phyloP scores from a whole-genome alignment of 1,140 invertebrate genomes.

The Alviniconcha marisindica region DNA sequence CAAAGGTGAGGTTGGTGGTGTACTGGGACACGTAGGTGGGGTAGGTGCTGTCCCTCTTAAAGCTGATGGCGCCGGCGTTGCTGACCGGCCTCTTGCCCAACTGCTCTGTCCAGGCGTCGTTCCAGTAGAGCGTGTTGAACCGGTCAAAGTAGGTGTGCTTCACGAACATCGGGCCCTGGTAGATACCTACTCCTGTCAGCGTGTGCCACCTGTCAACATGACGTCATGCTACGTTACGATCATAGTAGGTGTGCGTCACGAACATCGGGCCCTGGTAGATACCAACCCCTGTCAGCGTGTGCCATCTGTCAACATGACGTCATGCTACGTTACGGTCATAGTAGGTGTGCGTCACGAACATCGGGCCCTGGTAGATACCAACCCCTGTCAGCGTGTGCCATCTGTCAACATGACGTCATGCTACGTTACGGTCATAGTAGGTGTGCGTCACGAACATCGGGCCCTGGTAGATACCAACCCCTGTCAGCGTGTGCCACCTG shows the following conservation, averaged over 20 bases:
- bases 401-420: no score
- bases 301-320: no score
- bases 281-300: neutral
- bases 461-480: neutral
- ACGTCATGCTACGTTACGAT: neutral
- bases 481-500: no score
- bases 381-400: neutral
- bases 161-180: neutral
- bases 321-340: neutral
- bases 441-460: no score
- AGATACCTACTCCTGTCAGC: neutral
- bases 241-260: no score
- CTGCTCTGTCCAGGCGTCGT: neutral
- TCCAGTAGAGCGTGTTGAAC: constrained; percentile 5
- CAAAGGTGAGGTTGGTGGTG: constrained; percentile 31
- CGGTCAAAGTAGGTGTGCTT: constrained; percentile 33
- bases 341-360: no score
- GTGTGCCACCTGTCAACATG: no score
- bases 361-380: neutral
- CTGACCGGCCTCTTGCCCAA: constrained; percentile 12
- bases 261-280: neutral
- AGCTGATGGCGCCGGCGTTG: constrained; percentile 38
- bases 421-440: no score
- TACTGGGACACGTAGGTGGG: constrained; percentile 27
- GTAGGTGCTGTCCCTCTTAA: constrained; percentile 37